Conservation (phyloP, 2,113 vertebrate genomes). For the Cynocephalus volans region DNA sequence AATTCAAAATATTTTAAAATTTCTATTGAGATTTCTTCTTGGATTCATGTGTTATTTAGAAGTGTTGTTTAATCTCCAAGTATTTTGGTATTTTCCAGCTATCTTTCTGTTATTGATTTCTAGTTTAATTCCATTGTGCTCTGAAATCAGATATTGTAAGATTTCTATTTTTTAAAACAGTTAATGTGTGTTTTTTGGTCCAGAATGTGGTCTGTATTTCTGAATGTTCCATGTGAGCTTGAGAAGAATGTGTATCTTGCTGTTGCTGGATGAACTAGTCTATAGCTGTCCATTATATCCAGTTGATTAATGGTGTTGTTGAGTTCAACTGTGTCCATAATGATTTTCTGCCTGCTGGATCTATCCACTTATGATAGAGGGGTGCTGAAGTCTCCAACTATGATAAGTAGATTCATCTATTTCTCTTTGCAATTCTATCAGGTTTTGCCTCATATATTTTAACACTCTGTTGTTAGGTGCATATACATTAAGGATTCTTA, state of each 20-base stretch:
- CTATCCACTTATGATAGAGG: not conserved
- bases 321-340: not conserved
- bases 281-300: not conserved
- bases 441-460: not conserved
- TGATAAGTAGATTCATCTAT: not conserved
- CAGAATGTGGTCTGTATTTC: not conserved
- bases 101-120: not conserved
- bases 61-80: not conserved
- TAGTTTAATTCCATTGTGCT: not conserved
- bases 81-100: not conserved
- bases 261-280: not conserved
- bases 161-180: not conserved
- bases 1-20: not conserved
- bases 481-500: not conserved
- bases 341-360: not conserved
- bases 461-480: not conserved
- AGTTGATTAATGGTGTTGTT: not conserved
- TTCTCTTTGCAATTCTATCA: not conserved
- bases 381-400: not conserved
- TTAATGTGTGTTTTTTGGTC: not conserved
- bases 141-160: not conserved
- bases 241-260: not conserved
- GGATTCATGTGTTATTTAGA: not conserved
- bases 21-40: not conserved
- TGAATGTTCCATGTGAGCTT: not conserved